phyloP scores from a whole-genome alignment of 2,888 invertebrate genomes.

The Andricus curvator region DNA sequence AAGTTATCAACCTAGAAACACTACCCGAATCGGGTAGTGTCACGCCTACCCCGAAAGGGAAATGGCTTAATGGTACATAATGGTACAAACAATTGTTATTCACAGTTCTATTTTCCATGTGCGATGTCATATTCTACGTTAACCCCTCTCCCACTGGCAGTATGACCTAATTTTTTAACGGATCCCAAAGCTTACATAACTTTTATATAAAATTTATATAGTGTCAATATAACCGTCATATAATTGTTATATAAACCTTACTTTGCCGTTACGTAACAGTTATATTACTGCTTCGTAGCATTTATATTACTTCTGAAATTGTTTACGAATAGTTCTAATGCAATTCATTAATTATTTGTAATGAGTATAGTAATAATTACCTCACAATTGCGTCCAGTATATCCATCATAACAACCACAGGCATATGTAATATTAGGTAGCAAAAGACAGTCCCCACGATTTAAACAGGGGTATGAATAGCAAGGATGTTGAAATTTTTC shows the following conservation, averaged over 20 bases:
- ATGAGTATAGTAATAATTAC: constrained; percentile 57
- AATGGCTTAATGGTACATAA: no score
- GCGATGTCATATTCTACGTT: no score
- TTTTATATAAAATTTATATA: neutral
- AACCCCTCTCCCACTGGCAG: no score
- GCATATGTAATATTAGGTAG: constrained; percentile 66
- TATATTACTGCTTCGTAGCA: neutral
- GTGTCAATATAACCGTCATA: neutral
- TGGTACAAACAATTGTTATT: no score
- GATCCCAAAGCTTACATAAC: no score
- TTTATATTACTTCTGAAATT: neutral
- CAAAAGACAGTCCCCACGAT: constrained; percentile 79
- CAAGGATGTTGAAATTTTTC: constrained; percentile 79
- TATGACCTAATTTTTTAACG: no score
- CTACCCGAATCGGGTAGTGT: no score
- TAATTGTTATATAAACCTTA: neutral
- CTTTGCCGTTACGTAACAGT: neutral
- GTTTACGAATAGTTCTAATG: no score
- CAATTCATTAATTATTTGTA: no score
- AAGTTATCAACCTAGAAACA: no score
- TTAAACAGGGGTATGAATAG: constrained; percentile 80
- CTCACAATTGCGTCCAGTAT: constrained; percentile 80
- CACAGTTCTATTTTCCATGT: no score
- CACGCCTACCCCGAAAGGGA: no score
- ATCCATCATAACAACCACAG: constrained; percentile 80